Evolutionary conservation across 2,113 vertebrate genomes (phyloP).

Genomic region (Marcusenius ussheri): DNA sequence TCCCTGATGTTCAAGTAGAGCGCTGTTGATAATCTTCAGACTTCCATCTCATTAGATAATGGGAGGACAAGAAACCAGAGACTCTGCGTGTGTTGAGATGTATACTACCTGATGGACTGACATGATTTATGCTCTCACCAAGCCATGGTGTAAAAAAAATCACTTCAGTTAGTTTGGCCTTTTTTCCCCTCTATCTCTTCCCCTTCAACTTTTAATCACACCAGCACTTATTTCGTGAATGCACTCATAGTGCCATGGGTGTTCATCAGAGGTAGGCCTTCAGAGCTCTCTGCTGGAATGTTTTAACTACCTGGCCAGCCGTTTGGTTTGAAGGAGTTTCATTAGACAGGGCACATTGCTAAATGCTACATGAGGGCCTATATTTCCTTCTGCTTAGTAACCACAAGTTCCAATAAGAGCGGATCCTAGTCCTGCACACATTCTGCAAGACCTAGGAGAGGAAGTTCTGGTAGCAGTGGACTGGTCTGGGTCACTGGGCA

Average conservation of each 20-base stretch:
- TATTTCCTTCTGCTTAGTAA: neutral
- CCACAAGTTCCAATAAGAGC: neutral
- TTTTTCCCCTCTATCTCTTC: conserved; percentile 1
- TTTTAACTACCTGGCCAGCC: neutral
- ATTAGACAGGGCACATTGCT: neutral
- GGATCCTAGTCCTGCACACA: neutral
- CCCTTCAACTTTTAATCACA: conserved; percentile 10
- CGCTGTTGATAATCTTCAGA: neutral
- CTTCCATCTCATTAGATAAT: neutral
- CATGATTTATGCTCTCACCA: neutral
- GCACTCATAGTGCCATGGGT: neutral
- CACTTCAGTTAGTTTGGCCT: conserved; percentile 23
- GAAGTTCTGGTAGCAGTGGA: neutral
- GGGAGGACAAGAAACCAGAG: neutral
- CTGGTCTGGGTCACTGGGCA: neutral
- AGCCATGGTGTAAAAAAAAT: conserved; percentile 20
- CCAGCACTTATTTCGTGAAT: neutral
- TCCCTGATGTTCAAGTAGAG: neutral
- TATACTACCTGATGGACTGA: neutral
- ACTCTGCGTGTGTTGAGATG: neutral
- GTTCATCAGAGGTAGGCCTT: neutral
- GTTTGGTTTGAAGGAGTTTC: neutral
- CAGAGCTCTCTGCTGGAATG: neutral
- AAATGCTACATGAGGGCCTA: neutral
- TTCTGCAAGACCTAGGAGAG: neutral